Evolutionary conservation across 2,888 invertebrate genomes (phyloP), one percentile per base, ranked within the genome.

Genomic region (Ornithoptera priamus): DNA sequence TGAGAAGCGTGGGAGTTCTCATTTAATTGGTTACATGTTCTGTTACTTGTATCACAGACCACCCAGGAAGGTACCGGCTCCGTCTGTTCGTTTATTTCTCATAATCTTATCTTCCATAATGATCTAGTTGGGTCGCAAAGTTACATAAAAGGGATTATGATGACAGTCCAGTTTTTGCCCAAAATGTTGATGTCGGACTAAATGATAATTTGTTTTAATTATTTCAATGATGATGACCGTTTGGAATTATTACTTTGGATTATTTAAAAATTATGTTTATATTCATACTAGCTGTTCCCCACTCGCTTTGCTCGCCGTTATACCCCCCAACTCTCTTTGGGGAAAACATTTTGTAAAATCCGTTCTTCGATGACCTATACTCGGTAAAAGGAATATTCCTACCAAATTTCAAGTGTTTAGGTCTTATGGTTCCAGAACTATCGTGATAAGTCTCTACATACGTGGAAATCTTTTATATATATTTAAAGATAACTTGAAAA

Each of bases 21-120:
- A 69, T 75, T 75, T 79, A 78, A 77, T 78, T 86, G 86, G 87
- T 79, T 79, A 80, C 77, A 77, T 76, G 76, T 77, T 76, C 80
- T 82, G 82, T 81, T 80, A 78, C 77, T 77, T 76, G 76, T 75
- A 70, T 69, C 72, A 65, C 72, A 75, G 91, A 84, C 91, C 91
- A 91, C 91, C 91, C 91, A 90, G 73, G 82, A 74, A 73, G 85
- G 85, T 80, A 80, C 77, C 80, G 75, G 73, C 74, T 71, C 79
- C 79, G 79, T 81, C 80, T 81, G 80, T 80, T 85, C 81, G 78
- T 84, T 85, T 83, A 84, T 87, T 85, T 87, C 85, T 85, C 84
- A 84, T 83, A 84, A 86, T 85, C 85, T 89, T 88, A 90, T 90
- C 90, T 85, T 72, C 72, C 72, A 77, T 82, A 82, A 83, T 85